Conservation (phyloP, 2,797 vertebrate genomes). For the Pachyuromys duprasi region DNA sequence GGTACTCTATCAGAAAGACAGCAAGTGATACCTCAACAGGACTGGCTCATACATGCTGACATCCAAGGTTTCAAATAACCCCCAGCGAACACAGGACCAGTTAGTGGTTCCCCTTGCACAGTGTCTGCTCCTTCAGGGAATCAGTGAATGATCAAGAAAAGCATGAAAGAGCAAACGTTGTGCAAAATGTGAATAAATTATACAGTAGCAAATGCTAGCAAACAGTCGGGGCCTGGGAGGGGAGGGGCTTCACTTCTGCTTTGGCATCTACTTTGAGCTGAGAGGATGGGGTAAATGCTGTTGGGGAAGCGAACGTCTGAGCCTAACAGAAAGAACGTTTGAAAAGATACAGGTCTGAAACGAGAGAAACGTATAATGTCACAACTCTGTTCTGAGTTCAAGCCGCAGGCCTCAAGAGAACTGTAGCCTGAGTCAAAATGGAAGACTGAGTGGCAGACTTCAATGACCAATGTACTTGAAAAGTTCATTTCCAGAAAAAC, state of each 20-base stretch:
- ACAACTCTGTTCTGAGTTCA: neutral
- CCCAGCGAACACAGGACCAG: neutral
- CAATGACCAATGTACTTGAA: neutral
- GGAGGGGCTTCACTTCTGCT: neutral
- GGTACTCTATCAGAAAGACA: neutral
- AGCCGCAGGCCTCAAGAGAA: neutral
- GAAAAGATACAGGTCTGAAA: neutral
- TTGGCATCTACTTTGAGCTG: neutral
- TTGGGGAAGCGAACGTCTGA: neutral
- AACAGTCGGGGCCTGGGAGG: neutral
- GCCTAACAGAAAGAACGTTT: neutral
- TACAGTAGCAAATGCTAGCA: neutral
- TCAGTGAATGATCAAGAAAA: neutral
- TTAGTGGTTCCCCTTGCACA: neutral
- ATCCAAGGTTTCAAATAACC: neutral
- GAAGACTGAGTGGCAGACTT: neutral
- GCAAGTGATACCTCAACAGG: neutral
- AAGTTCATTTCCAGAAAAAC: conserved; percentile 17
- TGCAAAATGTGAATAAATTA: neutral
- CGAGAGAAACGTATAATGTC: neutral
- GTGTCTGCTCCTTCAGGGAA: neutral
- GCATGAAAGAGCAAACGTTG: neutral
- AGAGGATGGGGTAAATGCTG: neutral
- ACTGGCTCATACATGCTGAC: neutral
- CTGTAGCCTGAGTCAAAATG: neutral